phyloP scores from a whole-genome alignment of 2,888 invertebrate genomes.

The Lochmaea crataegi region DNA sequence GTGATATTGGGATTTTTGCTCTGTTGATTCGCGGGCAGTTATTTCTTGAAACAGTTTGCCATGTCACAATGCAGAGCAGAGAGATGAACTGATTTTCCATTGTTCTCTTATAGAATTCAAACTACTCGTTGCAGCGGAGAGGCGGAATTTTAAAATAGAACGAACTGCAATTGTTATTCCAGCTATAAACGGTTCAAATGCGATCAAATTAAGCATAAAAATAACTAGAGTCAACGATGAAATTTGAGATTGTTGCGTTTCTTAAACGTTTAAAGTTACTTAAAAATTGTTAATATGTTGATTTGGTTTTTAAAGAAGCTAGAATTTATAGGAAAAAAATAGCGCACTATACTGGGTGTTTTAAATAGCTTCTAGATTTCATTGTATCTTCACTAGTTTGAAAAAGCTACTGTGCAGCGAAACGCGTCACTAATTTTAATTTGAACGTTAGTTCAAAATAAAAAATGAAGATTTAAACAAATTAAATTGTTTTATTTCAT shows the following conservation, averaged over 20 bases:
- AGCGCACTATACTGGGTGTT: no score
- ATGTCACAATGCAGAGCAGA: conserved; percentile 14
- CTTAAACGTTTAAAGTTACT: neutral
- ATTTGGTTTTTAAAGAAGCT: no score
- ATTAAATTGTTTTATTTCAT: no score
- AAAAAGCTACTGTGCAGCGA: no score
- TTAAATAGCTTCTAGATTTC: no score
- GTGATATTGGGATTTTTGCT: conserved; percentile 37
- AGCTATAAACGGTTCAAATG: conserved; percentile 2
- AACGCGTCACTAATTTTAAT: no score
- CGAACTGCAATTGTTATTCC: conserved; percentile 13
- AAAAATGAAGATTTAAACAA: no score
- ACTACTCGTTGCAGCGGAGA: conserved; percentile 1
- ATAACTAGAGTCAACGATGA: neutral
- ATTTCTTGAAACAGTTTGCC: conserved; percentile 28
- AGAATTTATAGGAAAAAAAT: no score
- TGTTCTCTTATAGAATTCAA: conserved; percentile 25
- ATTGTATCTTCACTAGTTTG: no score
- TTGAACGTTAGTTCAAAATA: no score
- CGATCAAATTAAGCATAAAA: conserved; percentile 2
- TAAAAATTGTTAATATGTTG: no score
- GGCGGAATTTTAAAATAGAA: conserved; percentile 29
- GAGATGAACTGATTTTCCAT: conserved; percentile 35
- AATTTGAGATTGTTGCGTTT: neutral
- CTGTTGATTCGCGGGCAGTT: conserved; percentile 35